These are phyloP conservation scores for Cheilosia impressa DNA, from an alignment of 2,888 invertebrate species.

Conservation along the genomic window DNA sequence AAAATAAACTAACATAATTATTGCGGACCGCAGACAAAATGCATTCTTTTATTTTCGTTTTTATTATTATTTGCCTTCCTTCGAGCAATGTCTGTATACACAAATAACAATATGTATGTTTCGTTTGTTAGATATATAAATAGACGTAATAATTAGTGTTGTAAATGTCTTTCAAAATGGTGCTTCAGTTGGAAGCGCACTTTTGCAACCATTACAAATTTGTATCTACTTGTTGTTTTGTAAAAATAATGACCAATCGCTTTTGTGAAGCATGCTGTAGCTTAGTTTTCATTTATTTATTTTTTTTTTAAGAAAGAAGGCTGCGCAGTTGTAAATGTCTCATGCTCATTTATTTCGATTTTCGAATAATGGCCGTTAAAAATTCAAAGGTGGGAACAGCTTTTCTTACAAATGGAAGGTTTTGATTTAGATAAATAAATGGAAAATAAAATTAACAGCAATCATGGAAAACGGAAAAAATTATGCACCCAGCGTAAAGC, in stretches of 20 bases:
- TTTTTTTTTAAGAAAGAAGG: too few species aligned
- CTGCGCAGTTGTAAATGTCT: too few species aligned
- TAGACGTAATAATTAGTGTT: conserved; percentile 71
- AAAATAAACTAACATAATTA: conserved; percentile 72
- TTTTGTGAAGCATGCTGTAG: not conserved
- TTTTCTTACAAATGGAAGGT: not conserved
- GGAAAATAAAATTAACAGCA: too few species aligned
- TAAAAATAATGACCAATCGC: conserved; percentile 1
- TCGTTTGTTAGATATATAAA: conserved; percentile 53
- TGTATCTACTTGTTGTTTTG: conserved; percentile 4
- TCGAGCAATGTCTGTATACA: conserved; percentile 7
- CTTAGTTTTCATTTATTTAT: not conserved
- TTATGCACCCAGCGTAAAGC: too few species aligned
- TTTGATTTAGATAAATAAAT: too few species aligned
- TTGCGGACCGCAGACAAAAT: conserved; percentile 66
- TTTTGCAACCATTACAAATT: conserved; percentile 32
- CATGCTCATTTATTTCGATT: too few species aligned
- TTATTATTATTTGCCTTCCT: conserved; percentile 34
- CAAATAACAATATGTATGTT: conserved; percentile 8
- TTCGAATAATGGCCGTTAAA: too few species aligned
- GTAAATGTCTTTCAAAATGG: conserved; percentile 68
- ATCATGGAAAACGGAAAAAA: too few species aligned
- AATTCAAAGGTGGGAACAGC: not conserved
- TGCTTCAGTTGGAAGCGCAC: conserved; percentile 28
- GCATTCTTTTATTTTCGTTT: conserved; percentile 58